Base-by-base conservation (phyloP, 2,113 vertebrate genomes). In the Sturnira hondurensis region DNA sequence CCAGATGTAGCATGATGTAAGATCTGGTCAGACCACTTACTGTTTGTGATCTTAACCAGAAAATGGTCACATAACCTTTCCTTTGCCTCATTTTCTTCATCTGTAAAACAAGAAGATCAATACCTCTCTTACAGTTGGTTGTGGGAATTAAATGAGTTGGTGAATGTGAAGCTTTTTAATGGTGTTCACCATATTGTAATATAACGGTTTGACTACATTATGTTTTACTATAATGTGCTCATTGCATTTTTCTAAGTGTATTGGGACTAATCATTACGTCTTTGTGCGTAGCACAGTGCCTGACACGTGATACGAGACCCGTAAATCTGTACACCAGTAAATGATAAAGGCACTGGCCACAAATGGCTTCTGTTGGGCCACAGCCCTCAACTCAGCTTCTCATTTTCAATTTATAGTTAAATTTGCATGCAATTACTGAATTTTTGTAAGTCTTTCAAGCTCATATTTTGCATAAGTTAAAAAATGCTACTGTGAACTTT, bases 401-500 rank as follows among this genome's bases (percentile, higher is more conserved):
- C 12, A 31, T 85, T 84, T 91, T 17, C 85, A 91, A 91, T 50
- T 54, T 96, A 2, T 74, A 36, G 6, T 80, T 82, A 80, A 56
- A 54, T 33, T 87, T 81, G 84, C 94, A 56, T 52, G 78, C 43
- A 84, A 2, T 78, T 68, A 45, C 16, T 91, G 0, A 9, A 33
- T 89, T 84, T 36, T 61, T 86, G 12, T 76, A 86, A 67, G 65
- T 61, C 33, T 93, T 88, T 89, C 41, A 96, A 61, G 22, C 19
- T 73, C 28, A 71, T 4, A 78, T 94, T 96, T 86, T 96, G 5
- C 12, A 0, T 61, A 89, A 85, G 33, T 93, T 71, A 50, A 52
- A 91, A 92, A 78, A 82, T 16, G 15, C 77, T 86, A 38, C 70
- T 90, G 71, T 73, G 15, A 17, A 80, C 89, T 93, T 94, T 84